Conservation (phyloP, 2,797 vertebrate genomes). For the Centroberyx gerrardi region DNA sequence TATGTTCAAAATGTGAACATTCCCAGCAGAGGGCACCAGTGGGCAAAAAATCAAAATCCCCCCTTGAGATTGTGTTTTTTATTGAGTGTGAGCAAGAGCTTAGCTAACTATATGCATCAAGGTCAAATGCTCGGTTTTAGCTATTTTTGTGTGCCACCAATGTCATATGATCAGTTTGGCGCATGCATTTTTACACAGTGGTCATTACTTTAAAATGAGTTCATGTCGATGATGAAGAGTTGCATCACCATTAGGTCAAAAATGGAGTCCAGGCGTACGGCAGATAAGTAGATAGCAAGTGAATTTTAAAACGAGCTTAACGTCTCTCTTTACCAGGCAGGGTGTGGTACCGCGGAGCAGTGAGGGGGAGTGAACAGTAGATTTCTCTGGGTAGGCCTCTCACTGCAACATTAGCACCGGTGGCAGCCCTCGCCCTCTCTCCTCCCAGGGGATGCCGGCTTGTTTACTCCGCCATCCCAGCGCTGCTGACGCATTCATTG, state of each 20-base stretch:
- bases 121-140: constrained; percentile 37
- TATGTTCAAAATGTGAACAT: neutral
- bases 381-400: constrained; percentile 23
- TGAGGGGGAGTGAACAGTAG: constrained; percentile 14
- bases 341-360: neutral
- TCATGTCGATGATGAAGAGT: neutral
- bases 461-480: constrained; percentile 78
- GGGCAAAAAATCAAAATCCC: constrained; percentile 19
- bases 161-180: constrained; percentile 3
- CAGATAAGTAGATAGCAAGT: neutral
- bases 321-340: neutral
- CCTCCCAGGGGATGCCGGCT: constrained; percentile 67
- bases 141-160: neutral
- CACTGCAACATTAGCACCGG: constrained; percentile 48
- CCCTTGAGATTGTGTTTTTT: neutral
- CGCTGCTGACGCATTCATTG: constrained; percentile 76
- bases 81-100: constrained; percentile 23
- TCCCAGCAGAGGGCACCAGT: constrained; percentile 75
- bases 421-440: constrained; percentile 39
- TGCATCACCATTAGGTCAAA: no score
- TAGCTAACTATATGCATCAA: constrained; percentile 34
- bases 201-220: neutral
- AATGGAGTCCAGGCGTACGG: neutral
- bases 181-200: neutral
- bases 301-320: constrained; percentile 5